Base-by-base conservation (phyloP, 2,888 invertebrate genomes). In the Thecophora atra region DNA sequence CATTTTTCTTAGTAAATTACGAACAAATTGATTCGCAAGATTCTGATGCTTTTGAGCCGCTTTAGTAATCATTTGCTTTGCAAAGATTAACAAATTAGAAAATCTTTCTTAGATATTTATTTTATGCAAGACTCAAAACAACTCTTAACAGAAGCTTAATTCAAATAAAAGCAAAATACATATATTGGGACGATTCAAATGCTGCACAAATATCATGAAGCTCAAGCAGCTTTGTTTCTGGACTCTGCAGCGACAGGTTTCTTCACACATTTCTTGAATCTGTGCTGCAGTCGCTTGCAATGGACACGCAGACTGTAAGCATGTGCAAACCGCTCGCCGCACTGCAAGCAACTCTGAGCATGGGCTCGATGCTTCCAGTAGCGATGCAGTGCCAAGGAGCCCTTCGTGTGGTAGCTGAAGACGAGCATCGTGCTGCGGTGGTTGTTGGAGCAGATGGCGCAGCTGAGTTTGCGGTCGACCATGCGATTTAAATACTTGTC, bases 371-470 rank as follows among this genome's bases (percentile, higher is more conserved):
- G 90, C 72, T 87, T 86, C 90, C 90, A 90, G 28, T 87, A 77
- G 17, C 84, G 83, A 81, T 90, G 90, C 71, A 89, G 79, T 1
- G 87, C 81, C 72, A 89, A 79, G 0, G 89, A 88, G 58, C 86
- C 86, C 47, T 83, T 84, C 3, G 87, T 88, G 74, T 88, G 89
- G 77, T 89, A 88, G 6, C 87, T 87, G 56, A 86, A 84, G 52
- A 82, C 84, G 11, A 86, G 78, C 79, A 81, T 80, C 26, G 79
- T 77, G 80, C 73, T 83, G 76, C 56, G 75, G 13, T 77, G 79
- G 21, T 77, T 78, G 4, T 73, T 84, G 73, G 74, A 79, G 75
- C 79, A 84, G 75, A 75, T 84, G 82, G 76, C 76, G 74, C 87
- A 87, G 67, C 81, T 82, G 19, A 86, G 79, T 69, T 85, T 84